A percentile compares a stretch with the other conserved stretches of the same genome.
These are phyloP conservation scores for Nymphalis c-album DNA, from an alignment of 2,888 invertebrate species.

Conservation along the genomic window DNA sequence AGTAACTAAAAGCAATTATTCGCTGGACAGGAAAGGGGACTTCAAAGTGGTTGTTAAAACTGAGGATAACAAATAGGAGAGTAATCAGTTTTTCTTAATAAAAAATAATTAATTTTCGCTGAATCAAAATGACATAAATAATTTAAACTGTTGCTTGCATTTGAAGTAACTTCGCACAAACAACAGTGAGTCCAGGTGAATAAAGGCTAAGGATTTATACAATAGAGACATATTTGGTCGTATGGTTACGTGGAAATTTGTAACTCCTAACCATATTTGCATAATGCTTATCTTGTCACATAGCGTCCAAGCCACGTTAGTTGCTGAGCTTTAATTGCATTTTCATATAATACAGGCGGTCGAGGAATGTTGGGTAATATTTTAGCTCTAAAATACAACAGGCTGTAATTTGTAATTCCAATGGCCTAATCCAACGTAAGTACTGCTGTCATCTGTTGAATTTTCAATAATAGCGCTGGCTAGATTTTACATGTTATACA, in stretches of 20 bases:
- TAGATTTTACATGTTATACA: neutral
- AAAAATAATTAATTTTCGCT: no score
- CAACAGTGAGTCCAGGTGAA: neutral
- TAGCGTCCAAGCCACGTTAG: conserved; percentile 58
- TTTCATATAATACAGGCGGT: conserved; percentile 57
- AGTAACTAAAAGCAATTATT: no score
- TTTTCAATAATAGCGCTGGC: no score
- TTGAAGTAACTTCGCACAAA: no score
- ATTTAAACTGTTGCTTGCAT: no score
- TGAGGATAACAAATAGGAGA: no score
- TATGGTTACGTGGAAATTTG: conserved; percentile 50
- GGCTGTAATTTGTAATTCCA: conserved; percentile 49
- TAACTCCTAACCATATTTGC: conserved; percentile 66
- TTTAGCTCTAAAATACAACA: conserved; percentile 58
- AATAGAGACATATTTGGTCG: no score
- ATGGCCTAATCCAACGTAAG: conserved; percentile 31
- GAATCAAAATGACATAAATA: no score
- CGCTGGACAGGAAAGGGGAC: no score
- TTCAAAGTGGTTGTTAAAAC: no score
- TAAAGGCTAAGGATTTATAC: neutral
- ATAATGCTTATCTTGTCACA: conserved; percentile 73
- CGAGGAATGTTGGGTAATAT: conserved; percentile 55
- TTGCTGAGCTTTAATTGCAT: conserved; percentile 71
- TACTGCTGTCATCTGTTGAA: no score
- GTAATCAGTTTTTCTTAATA: no score